Evolutionary conservation across 2,888 invertebrate species (phyloP).

Genomic region (Dolomedes plantarius): DNA sequence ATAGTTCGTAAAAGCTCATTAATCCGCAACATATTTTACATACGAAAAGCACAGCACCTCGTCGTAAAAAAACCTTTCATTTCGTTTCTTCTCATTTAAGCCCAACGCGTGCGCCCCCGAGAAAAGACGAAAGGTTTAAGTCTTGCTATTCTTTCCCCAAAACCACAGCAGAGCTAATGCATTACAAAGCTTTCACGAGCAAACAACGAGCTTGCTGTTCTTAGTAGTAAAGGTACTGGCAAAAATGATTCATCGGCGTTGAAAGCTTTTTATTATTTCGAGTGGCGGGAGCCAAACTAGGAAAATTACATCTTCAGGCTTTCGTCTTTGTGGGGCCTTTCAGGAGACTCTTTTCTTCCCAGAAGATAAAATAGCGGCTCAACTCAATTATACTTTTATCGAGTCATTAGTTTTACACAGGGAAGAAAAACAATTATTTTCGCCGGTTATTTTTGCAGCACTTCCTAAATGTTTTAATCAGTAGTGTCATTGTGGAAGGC

Average conservation of each 20-base stretch:
- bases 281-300: constrained; percentile 9
- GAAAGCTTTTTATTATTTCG: constrained; percentile 34
- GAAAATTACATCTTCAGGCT: constrained; percentile 17
- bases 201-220: constrained; percentile 19
- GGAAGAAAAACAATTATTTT: constrained; percentile 6
- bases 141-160: not conserved
- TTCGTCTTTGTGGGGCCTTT: constrained; percentile 19
- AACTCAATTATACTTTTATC: constrained; percentile 27
- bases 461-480: not conserved
- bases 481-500: not conserved
- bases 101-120: too few relatives aligned
- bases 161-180: not conserved
- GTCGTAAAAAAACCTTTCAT: too few relatives aligned
- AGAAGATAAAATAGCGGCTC: constrained; percentile 13
- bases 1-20: too few relatives aligned
- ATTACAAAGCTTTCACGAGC: constrained; percentile 12
- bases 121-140: not conserved
- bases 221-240: constrained; percentile 15
- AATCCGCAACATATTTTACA: too few relatives aligned
- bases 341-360: not conserved
- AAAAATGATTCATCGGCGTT: constrained; percentile 29
- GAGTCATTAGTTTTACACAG: not conserved
- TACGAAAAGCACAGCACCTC: too few relatives aligned
- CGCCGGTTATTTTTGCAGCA: not conserved
- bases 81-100: too few relatives aligned